phyloP scores from a whole-genome alignment of 1,140 invertebrate species.

The Cheumatopsyche charites region DNA sequence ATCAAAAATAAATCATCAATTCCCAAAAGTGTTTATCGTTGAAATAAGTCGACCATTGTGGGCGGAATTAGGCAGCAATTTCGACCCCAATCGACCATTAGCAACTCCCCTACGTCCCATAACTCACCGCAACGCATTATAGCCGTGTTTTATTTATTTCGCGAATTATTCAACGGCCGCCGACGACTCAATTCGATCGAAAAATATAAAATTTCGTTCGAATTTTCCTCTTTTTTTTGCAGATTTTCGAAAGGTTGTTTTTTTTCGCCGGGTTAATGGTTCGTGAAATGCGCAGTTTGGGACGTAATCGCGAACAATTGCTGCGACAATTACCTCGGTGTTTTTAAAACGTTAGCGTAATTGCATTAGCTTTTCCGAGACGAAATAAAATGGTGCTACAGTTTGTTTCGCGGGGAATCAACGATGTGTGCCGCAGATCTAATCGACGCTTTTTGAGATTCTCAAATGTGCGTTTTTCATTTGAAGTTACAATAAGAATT shows the following conservation, averaged over 20 bases:
- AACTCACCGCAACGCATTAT: constrained; percentile 16
- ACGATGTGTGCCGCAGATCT: constrained; percentile 19
- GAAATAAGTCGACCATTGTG: constrained; percentile 6
- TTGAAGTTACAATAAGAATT: not conserved
- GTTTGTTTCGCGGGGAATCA: constrained; percentile 4
- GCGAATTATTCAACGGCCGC: not conserved
- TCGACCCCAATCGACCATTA: constrained; percentile 21
- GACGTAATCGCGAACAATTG: constrained; percentile 15
- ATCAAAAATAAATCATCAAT: too few species aligned
- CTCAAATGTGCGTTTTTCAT: not conserved
- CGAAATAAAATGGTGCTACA: constrained; percentile 9
- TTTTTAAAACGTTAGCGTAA: constrained; percentile 7
- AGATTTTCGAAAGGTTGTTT: not conserved
- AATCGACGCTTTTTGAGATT: not conserved
- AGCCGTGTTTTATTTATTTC: constrained; percentile 21
- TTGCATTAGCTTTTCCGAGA: constrained; percentile 1
- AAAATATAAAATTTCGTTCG: too few species aligned
- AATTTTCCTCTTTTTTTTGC: too few species aligned
- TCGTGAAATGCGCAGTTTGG: not conserved
- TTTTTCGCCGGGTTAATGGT: not conserved
- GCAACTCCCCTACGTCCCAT: not conserved
- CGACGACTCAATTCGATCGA: too few species aligned
- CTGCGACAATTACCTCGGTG: not conserved
- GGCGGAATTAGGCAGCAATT: constrained; percentile 14
- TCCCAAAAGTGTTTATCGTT: too few species aligned